phyloP scores from a whole-genome alignment of 2,797 vertebrate genomes.

The Clarias laeviceps region DNA sequence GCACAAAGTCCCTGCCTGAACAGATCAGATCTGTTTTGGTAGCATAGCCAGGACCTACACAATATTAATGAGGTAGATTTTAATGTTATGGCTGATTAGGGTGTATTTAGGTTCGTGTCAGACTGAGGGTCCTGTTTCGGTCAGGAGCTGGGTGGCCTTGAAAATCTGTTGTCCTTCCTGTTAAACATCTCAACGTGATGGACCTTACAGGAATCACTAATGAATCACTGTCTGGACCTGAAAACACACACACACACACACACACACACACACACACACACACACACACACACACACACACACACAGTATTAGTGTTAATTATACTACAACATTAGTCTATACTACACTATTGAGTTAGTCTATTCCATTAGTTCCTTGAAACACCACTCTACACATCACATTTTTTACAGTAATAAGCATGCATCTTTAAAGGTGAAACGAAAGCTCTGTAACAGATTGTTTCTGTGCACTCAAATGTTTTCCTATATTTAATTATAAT shows the following conservation, averaged over 20 bases:
- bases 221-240: slow-evolving; percentile 70
- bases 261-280: slow-evolving; percentile 31
- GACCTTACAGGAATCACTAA: slow-evolving; percentile 80
- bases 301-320: too few species aligned
- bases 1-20: too few species aligned
- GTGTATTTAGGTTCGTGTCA: slow-evolving; percentile 1
- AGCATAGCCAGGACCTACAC: too few species aligned
- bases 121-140: slow-evolving; percentile 33
- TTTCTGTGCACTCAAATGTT: neutral
- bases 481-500: neutral
- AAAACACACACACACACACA: slow-evolving; percentile 27
- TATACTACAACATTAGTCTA: too few species aligned
- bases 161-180: slow-evolving; percentile 69
- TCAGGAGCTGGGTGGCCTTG: slow-evolving; percentile 65
- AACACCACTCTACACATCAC: neutral
- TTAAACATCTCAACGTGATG: slow-evolving; percentile 75
- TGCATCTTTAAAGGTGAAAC: neutral
- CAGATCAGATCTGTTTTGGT: too few species aligned
- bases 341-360: neutral
- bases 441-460: neutral
- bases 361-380: neutral
- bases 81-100: too few species aligned
- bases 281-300: neutral
- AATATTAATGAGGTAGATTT: too few species aligned
- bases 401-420: too few species aligned